These are phyloP conservation scores for Tragelaphus strepsiceros DNA, from an alignment of 2,113 vertebrate species.

Conservation along the genomic window DNA sequence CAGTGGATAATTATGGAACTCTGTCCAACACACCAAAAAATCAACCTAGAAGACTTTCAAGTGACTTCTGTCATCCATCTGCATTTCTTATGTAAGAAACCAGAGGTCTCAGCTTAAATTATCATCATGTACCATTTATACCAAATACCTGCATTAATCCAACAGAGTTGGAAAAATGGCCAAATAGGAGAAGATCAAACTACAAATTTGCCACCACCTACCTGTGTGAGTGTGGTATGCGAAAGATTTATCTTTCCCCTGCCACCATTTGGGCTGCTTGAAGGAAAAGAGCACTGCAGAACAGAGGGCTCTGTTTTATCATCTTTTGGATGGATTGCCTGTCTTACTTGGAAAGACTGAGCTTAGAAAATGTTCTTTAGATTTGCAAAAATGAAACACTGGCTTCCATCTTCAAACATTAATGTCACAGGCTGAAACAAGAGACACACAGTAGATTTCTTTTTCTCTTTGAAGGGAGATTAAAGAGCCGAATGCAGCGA, in stretches of 20 bases:
- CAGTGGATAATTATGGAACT: not conserved
- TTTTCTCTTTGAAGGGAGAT: not conserved
- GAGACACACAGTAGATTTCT: not conserved
- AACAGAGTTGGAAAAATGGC: not conserved
- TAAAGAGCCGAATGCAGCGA: not conserved
- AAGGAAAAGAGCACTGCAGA: not conserved
- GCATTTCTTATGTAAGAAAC: not conserved
- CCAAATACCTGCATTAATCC: not conserved
- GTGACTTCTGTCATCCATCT: not conserved
- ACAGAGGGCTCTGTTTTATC: not conserved
- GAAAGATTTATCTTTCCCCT: not conserved
- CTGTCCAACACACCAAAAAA: not conserved
- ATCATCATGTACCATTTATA: not conserved
- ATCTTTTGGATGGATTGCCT: not conserved
- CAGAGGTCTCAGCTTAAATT: not conserved
- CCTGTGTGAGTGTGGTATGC: fast-evolving
- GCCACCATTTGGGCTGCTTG: too few species aligned
- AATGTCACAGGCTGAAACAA: not conserved
- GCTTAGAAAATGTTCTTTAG: not conserved
- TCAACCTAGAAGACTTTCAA: not conserved
- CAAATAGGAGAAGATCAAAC: not conserved
- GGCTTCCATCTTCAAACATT: not conserved
- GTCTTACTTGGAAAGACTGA: not conserved
- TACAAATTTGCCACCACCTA: not conserved
- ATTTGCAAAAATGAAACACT: not conserved